Evolutionary conservation across 2,113 vertebrate species (phyloP).

Genomic region (Coracopsis vasa): DNA sequence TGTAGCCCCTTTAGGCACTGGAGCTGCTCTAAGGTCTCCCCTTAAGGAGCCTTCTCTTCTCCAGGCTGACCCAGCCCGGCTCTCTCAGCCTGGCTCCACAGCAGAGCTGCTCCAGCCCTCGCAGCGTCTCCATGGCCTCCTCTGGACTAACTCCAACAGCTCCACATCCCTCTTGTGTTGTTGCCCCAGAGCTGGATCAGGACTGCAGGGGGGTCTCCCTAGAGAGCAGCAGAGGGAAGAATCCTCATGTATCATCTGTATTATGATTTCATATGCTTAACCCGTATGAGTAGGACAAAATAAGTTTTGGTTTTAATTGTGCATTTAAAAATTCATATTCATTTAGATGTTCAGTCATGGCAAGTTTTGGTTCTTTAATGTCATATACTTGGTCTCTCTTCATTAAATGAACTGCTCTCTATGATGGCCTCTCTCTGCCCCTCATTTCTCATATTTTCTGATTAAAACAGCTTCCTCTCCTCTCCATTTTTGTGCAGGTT

Average conservation of each 20-base stretch:
- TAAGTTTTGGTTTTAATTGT: background rate
- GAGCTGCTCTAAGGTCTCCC: too few species aligned
- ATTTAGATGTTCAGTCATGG: background rate
- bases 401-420: background rate
- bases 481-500: background rate
- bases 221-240: background rate
- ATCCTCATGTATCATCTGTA: background rate
- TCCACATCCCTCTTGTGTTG: background rate
- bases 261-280: background rate
- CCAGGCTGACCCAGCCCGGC: too few species aligned
- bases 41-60: too few species aligned
- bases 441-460: background rate
- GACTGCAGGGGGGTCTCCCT: background rate
- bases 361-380: background rate
- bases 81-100: background rate
- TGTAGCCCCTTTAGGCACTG: too few species aligned
- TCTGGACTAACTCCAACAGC: accelerated
- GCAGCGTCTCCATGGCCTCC: background rate
- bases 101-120: background rate
- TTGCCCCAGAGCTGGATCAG: background rate
- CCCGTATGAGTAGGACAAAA: background rate
- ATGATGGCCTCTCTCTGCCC: background rate
- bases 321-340: background rate
- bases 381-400: background rate
- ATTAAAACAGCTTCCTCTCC: background rate